phyloP scores from a whole-genome alignment of 2,113 vertebrate species.

The human region DNA sequence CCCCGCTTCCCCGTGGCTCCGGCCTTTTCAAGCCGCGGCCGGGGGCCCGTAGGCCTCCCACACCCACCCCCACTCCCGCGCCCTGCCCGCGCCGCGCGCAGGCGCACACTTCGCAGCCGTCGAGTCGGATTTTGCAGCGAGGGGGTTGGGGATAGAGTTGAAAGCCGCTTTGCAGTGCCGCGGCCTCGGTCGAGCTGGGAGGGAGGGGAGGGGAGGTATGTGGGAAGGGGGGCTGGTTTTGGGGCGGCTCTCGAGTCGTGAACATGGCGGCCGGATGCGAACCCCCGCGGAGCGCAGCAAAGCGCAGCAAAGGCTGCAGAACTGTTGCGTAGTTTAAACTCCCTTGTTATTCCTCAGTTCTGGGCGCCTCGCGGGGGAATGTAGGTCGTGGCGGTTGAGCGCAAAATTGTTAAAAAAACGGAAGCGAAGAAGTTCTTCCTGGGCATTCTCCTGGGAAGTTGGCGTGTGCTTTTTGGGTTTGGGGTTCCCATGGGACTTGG shows the following conservation, averaged over 20 bases:
- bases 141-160: neutral
- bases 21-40: conserved; percentile 59
- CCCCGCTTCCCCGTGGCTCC: conserved; percentile 40
- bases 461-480: neutral
- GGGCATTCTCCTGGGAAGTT: conserved; percentile 60
- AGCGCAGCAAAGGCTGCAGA: neutral
- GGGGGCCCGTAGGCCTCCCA: neutral
- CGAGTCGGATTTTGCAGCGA: neutral
- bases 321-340: neutral
- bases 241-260: conserved; percentile 62
- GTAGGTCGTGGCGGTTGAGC: neutral
- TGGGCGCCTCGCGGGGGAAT: neutral
- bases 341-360: neutral
- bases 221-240: neutral
- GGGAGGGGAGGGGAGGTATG: neutral
- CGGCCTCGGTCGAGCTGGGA: neutral
- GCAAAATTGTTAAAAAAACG: conserved; percentile 1
- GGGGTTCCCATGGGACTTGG: neutral
- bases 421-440: conserved; percentile 48
- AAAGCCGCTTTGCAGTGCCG: neutral
- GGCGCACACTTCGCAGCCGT: conserved; percentile 64
- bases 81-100: conserved; percentile 28
- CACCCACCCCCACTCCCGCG: neutral
- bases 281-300: neutral
- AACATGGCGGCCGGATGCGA: conserved; percentile 68